Evolutionary conservation across 1,140 invertebrate species (phyloP), one percentile per base, ranked within the genome.

Genomic region (Orius laevigatus): DNA sequence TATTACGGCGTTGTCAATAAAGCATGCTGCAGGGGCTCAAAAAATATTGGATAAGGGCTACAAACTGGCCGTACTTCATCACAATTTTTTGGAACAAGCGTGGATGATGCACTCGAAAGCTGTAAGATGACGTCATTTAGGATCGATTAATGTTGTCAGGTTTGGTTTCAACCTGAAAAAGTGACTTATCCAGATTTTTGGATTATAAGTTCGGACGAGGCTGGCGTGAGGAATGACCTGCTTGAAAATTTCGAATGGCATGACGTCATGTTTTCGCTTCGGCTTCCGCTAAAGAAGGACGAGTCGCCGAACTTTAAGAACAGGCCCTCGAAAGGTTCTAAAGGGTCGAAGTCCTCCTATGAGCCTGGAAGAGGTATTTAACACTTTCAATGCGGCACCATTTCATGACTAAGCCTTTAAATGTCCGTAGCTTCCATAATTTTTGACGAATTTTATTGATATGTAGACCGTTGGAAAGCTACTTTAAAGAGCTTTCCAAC

Each of bases 231-330:
- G 8, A 31, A 31, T 25, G 43, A 45, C 11, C 11, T 31, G 11
- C 32, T 45, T 5, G 43, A 45, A 10, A 16, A n/a, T 5, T 45
- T 10, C 25, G 32, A 12, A 5, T 45, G 43, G 43, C 43, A 9
- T n/a, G 43, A 45, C n/a, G 32, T 43, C 14, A 43, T 45, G 43
- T 45, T 45, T 32, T 45, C 43, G 11, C 20, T 45, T 5, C 25
- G 32, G 12, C 11, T 45, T 10, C 43, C 43, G 5, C 6, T 4
- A 25, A 25, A 25, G 8, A 25, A 8, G 25, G 25, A 25, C 25
- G 25, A 25, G 25, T 25, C 25, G 25, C 25, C 25, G 8, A 25
- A 8, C 8, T 8, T 25, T 25, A 25, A 8, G 8, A 25, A 25
- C 25, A 3, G 25, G 8, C 25, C 3, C 25, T 25, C 25, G 8